Conservation (phyloP, 2,888 invertebrate species). For the Drosophila cognata region DNA sequence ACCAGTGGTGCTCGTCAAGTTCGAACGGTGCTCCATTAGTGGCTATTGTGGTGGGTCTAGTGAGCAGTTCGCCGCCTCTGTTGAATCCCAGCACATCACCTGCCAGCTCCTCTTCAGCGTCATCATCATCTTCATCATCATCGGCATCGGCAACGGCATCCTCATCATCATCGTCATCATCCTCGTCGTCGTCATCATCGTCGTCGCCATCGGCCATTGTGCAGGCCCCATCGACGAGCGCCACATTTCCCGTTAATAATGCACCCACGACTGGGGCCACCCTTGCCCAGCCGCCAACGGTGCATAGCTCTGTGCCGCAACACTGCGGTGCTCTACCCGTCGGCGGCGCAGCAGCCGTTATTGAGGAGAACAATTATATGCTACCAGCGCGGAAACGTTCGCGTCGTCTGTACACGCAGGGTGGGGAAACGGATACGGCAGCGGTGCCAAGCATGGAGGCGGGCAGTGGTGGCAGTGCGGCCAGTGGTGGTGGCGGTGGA, state of each 20-base stretch:
- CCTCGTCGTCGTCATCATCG: constrained; percentile 65
- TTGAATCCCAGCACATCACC: constrained; percentile 71
- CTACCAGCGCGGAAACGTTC: constrained; percentile 94
- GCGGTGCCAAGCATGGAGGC: constrained; percentile 64
- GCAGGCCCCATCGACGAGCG: constrained; percentile 82
- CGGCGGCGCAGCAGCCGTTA: constrained; percentile 80
- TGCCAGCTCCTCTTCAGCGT: constrained; percentile 61
- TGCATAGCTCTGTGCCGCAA: constrained; percentile 83
- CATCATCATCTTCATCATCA: constrained; percentile 70
- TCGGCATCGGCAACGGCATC: constrained; percentile 62
- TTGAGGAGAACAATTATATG: constrained; percentile 86
- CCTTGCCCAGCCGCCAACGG: constrained; percentile 82
- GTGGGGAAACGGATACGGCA: constrained; percentile 69
- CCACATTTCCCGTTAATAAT: constrained; percentile 82
- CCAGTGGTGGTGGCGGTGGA: constrained; percentile 62
- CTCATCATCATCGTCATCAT: constrained; percentile 60
- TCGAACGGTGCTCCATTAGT: constrained; percentile 34
- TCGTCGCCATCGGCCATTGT: constrained; percentile 75
- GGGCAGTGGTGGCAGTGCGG: constrained; percentile 59
- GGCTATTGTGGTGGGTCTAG: constrained; percentile 68
- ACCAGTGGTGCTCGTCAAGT: constrained; percentile 81
- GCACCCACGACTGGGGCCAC: constrained; percentile 82
- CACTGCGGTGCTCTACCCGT: constrained; percentile 82
- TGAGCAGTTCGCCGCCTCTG: constrained; percentile 71
- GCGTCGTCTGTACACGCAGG: constrained; percentile 86